A percentile compares a stretch with the other conserved stretches of the same genome.
Evolutionary conservation across 2,113 vertebrate species (phyloP).

Genomic region (Chrysochloris asiatica): DNA sequence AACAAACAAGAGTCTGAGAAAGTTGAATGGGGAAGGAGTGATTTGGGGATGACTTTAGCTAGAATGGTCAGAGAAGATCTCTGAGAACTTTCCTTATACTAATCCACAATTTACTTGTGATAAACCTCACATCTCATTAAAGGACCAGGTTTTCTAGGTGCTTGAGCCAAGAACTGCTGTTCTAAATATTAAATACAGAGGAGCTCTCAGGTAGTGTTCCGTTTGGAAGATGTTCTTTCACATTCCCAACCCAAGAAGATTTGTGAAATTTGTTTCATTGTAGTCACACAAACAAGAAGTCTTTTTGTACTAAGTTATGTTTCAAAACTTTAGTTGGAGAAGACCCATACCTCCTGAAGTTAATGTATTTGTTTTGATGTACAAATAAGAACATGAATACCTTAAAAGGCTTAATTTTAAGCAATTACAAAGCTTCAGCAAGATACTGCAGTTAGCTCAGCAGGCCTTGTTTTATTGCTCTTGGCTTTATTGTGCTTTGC

Average conservation of each 20-base stretch:
- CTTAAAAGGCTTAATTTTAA: slow-evolving; percentile 7
- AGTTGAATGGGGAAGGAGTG: not conserved
- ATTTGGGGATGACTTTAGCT: not conserved
- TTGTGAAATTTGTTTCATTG: not conserved
- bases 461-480: too few relatives aligned
- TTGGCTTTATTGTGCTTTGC: too few relatives aligned
- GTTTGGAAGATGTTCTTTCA: not conserved
- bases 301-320: not conserved
- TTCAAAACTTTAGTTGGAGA: not conserved
- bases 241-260: not conserved
- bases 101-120: not conserved
- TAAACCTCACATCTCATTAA: not conserved
- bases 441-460: not conserved
- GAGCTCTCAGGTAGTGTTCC: not conserved
- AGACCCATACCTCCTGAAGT: not conserved
- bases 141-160: not conserved
- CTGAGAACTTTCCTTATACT: not conserved
- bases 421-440: not conserved
- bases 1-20: not conserved
- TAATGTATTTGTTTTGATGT: not conserved
- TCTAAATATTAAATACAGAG: not conserved
- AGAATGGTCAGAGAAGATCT: not conserved
- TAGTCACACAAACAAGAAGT: not conserved
- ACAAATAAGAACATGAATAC: not conserved
- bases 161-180: not conserved